Base-by-base conservation (phyloP, 2,113 vertebrate genomes). In the Hystrix cristata region DNA sequence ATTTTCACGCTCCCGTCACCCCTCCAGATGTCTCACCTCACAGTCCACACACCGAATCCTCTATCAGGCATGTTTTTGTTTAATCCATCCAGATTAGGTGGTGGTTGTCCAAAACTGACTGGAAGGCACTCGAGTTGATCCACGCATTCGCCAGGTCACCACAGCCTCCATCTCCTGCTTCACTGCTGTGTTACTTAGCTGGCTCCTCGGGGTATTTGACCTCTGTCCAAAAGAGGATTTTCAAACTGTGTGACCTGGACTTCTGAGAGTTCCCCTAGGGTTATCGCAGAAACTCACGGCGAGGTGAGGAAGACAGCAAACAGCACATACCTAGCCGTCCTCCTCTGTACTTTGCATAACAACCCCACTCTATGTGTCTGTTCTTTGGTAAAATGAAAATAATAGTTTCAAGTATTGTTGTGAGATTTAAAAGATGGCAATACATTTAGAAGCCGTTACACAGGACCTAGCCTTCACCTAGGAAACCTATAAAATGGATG, bases 71-170 rank as follows among this genome's bases (percentile, higher is more conserved):
- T 14, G 14, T 53, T 60, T 67, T 10, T 71, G 16, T 69, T 62
- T 82, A 5, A 55, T 34, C 46, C 25, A 14, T 43, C 11, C 15
- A n/a, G 43, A 55, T 67, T 59, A 95, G 89, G 59, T n/a, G 60
- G 43, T 43, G 19, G 21, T 27, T 38, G 4, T 76, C n/a, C n/a
- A 59, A 62, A 80, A 5, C 6, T 13, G 12, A 80, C 13, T 31
- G 55, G 1, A 7, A 89, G 67, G 53, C 29, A 19, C 53, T 21
- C 21, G 3, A 59, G 48, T 8, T 1, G 16, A 51, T 12, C 21
- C 34, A 0, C 0, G 13, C 18, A 8, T 21, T 59, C 1, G 4
- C 34, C 43, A 4, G 0, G 11, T n/a, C 12, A 8, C 64, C 18
- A 0, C 21, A 34, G 23, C 31, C 38, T 69, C 23, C 34, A 25